A percentile compares a stretch with the other conserved stretches of the same genome.
These are phyloP conservation scores for Propithecus perrieri DNA, from an alignment of 2,797 vertebrate genomes.

Conservation along the genomic window DNA sequence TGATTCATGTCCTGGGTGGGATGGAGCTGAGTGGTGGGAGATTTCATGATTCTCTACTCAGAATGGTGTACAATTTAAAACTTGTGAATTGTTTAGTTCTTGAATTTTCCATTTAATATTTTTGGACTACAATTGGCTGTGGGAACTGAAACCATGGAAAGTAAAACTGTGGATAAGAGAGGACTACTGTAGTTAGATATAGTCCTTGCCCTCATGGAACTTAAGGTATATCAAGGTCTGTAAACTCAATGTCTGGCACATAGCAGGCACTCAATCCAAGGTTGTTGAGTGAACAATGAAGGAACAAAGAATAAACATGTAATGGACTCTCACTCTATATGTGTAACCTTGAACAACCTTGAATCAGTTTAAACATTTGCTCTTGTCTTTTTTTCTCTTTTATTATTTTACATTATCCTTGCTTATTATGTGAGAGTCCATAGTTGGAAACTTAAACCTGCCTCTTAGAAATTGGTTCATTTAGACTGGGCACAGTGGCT, in stretches of 20 bases:
- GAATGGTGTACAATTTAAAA: background rate
- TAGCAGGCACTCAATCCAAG: background rate
- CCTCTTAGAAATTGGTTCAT: conserved; percentile 22
- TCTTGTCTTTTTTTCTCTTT: background rate
- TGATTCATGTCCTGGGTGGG: background rate
- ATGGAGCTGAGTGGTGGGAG: background rate
- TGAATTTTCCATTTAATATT: background rate
- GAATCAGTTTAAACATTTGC: background rate
- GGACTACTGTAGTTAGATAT: background rate
- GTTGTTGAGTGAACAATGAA: conserved; percentile 34
- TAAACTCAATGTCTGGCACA: background rate
- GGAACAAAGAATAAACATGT: background rate
- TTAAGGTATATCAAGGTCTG: background rate
- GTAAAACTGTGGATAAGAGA: background rate
- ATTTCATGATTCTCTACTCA: background rate
- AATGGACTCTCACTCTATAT: background rate
- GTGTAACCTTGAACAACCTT: background rate
- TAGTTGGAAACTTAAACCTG: background rate
- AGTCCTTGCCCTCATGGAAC: background rate
- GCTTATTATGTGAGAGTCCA: background rate
- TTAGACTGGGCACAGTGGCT: background rate
- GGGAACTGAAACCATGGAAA: background rate
- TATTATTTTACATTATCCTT: conserved; percentile 27
- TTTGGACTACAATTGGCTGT: background rate
- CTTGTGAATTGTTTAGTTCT: background rate